Evolutionary conservation across 2,888 invertebrate genomes (phyloP).

Genomic region (Saturnia pavonia): DNA sequence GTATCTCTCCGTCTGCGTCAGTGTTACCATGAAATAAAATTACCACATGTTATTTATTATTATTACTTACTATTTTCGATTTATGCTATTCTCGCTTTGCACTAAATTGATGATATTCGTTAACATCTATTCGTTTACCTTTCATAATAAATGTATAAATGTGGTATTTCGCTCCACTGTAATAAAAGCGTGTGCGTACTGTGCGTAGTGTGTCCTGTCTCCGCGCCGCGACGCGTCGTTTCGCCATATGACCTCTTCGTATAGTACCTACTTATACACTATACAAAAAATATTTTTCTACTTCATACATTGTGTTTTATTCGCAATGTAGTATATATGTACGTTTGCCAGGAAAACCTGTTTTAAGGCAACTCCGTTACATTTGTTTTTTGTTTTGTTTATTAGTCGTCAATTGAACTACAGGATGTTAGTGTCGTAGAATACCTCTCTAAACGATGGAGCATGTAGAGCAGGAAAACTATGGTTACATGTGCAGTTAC

Average conservation of each 20-base stretch:
- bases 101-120: constrained; percentile 39
- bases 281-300: constrained; percentile 44
- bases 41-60: not conserved
- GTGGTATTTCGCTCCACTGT: not conserved
- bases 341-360: constrained; percentile 39
- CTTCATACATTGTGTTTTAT: constrained; percentile 37
- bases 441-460: not conserved
- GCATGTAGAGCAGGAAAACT: constrained; percentile 42
- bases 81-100: constrained; percentile 23
- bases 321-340: constrained; percentile 35
- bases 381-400: constrained; percentile 23
- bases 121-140: constrained; percentile 50
- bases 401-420: constrained; percentile 34
- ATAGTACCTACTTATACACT: constrained; percentile 31
- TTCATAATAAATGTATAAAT: constrained; percentile 44
- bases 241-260: constrained; percentile 42
- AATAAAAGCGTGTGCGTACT: constrained; percentile 34
- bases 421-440: constrained; percentile 4
- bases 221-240: no score
- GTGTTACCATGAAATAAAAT: not conserved
- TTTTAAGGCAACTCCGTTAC: constrained; percentile 27
- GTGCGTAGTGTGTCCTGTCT: constrained; percentile 28
- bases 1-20: not conserved
- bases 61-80: not conserved
- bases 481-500: constrained; percentile 64